phyloP scores from a whole-genome alignment of 1,140 invertebrate genomes.

The Caenorhabditis briggsae region DNA sequence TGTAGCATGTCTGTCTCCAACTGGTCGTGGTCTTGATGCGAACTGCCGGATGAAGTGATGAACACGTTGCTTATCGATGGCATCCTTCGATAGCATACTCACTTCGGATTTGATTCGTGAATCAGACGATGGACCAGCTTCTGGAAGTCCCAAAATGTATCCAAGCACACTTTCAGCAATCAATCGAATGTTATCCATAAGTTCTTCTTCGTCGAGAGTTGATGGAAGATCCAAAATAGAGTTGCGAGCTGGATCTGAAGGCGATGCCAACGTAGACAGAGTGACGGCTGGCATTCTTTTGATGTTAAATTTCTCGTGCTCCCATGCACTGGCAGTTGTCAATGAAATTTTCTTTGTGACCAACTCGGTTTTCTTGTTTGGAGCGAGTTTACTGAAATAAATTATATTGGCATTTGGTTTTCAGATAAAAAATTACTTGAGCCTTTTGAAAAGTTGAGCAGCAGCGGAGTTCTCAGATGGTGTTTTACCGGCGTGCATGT shows the following conservation, averaged over 20 bases:
- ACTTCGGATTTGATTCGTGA: conserved; percentile 21
- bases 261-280: conserved; percentile 84
- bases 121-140: conserved; percentile 79
- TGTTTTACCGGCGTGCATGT: conserved; percentile 95
- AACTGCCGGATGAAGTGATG: conserved; percentile 66
- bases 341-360: conserved; percentile 97
- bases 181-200: conserved; percentile 83
- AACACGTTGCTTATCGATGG: conserved; percentile 54
- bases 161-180: conserved; percentile 86
- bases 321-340: conserved; percentile 92
- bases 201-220: conserved; percentile 81
- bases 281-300: conserved; percentile 91
- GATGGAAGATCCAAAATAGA: conserved; percentile 78
- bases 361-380: conserved; percentile 83
- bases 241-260: conserved; percentile 79
- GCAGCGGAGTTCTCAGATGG: conserved; percentile 88
- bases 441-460: conserved; percentile 82
- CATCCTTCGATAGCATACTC: conserved; percentile 47
- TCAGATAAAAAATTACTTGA: conserved; percentile 76
- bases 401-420: not conserved
- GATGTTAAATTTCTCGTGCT: conserved; percentile 93
- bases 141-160: conserved; percentile 85
- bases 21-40: conserved; percentile 67
- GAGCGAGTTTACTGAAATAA: conserved; percentile 78
- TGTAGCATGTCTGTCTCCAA: conserved; percentile 54